phyloP scores from a whole-genome alignment of 2,888 invertebrate species.

The Caenorhabditis drosophilae region DNA sequence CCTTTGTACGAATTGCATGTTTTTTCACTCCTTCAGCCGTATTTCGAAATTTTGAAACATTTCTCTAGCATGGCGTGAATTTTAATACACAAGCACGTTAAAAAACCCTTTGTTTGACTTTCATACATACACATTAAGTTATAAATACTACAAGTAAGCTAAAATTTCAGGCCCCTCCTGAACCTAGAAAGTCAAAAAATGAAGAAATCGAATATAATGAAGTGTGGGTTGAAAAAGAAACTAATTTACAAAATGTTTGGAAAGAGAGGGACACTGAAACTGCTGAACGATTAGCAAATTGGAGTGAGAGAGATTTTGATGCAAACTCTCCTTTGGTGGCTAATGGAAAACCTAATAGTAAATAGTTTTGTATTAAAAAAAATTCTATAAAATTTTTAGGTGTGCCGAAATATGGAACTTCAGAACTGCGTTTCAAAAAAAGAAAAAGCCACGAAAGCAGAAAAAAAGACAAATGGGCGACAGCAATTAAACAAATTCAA shows the following conservation, averaged over 20 bases:
- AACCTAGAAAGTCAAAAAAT: not conserved
- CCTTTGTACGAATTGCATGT: no score
- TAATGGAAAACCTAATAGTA: slow-evolving; percentile 34
- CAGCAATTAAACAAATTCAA: slow-evolving; percentile 61
- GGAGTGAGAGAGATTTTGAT: slow-evolving; percentile 38
- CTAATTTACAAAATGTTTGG: slow-evolving; percentile 38
- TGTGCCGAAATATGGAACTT: slow-evolving; percentile 15
- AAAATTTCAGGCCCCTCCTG: not conserved
- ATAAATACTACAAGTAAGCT: not conserved
- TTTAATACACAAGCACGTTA: not conserved
- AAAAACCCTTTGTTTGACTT: not conserved
- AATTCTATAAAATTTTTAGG: not conserved
- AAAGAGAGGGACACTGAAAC: slow-evolving; percentile 40
- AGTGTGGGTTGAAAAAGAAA: slow-evolving; percentile 35
- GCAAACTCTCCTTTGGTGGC: slow-evolving; percentile 37
- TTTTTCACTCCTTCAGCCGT: no score
- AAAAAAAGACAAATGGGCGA: slow-evolving; percentile 55
- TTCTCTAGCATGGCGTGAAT: not conserved
- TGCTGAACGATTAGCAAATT: slow-evolving; percentile 52
- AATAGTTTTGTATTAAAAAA: not conserved
- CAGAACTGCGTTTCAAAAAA: slow-evolving; percentile 16
- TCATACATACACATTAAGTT: not conserved
- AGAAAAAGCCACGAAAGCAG: slow-evolving; percentile 29
- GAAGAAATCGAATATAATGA: slow-evolving; percentile 14
- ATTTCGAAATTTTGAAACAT: not conserved